Percentiles rank a stretch among this genome's conserved stretches.
These are phyloP conservation scores for Papilio gigon DNA, from an alignment of 2,888 invertebrate species.

Conservation along the genomic window DNA sequence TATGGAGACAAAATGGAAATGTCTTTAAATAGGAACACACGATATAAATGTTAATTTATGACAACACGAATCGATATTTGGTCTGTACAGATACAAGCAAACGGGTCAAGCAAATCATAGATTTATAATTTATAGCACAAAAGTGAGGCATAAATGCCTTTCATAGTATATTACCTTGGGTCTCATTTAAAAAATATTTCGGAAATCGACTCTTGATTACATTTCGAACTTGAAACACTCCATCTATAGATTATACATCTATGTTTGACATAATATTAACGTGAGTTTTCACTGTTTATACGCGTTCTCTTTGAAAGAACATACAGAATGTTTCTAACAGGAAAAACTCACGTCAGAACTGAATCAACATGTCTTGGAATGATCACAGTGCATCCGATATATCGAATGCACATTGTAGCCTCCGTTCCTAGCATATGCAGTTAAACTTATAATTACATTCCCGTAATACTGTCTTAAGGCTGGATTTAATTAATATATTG, in stretches of 20 bases:
- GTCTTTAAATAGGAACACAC: slow-evolving; percentile 77
- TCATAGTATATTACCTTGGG: too few relatives aligned
- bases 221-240: too few relatives aligned
- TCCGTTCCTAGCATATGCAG: slow-evolving; percentile 65
- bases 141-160: too few relatives aligned
- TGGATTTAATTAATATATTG: slow-evolving; percentile 56
- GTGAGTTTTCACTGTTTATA: too few relatives aligned
- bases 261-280: slow-evolving; percentile 46
- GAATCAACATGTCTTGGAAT: slow-evolving; percentile 61
- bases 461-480: slow-evolving; percentile 74
- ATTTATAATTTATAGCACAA: too few relatives aligned
- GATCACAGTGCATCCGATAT: slow-evolving; percentile 61
- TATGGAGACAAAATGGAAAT: slow-evolving; percentile 64
- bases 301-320: too few relatives aligned
- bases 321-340: too few relatives aligned
- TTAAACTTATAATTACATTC: slow-evolving; percentile 63
- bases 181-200: too few relatives aligned
- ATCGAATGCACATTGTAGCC: slow-evolving; percentile 65
- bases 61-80: slow-evolving; percentile 61
- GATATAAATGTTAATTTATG: slow-evolving; percentile 58
- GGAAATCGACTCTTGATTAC: too few relatives aligned
- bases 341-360: slow-evolving; percentile 39
- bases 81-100: slow-evolving; percentile 61
- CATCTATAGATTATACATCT: too few relatives aligned
- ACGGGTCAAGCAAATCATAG: too few relatives aligned